These are phyloP conservation scores for Calycopis cecrops DNA, from an alignment of 1,140 invertebrate species.

Conservation along the genomic window DNA sequence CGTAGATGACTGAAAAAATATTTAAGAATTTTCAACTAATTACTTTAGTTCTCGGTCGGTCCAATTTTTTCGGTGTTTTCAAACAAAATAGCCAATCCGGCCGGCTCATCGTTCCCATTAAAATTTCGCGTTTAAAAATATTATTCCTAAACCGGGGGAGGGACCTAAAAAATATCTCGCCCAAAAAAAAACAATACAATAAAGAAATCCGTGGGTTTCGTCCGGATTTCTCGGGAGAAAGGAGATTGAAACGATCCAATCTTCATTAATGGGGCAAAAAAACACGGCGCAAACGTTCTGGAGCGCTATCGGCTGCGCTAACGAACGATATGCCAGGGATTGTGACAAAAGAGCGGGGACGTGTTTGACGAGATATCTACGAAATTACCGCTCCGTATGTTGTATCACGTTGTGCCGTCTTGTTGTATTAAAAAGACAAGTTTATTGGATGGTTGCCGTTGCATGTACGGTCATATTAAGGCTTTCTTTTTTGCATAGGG, in stretches of 20 bases:
- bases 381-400: no score
- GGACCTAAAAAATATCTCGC: conserved; percentile 16
- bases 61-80: background rate
- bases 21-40: no score
- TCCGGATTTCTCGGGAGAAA: conserved; percentile 23
- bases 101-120: background rate
- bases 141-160: background rate
- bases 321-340: conserved; percentile 13
- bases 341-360: background rate
- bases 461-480: no score
- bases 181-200: conserved; percentile 13
- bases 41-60: no score
- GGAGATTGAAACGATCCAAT: conserved; percentile 32
- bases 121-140: background rate
- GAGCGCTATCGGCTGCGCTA: conserved; percentile 12
- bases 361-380: background rate
- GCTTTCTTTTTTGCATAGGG: no score
- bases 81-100: background rate
- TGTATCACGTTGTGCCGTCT: no score
- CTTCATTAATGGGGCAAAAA: conserved; percentile 34
- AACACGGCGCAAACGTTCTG: conserved; percentile 26
- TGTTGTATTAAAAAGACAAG: no score
- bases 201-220: conserved; percentile 17
- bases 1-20: no score
- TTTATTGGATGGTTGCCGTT: no score